Conservation (phyloP, 2,888 invertebrate species). For the Euplexia lucipara region DNA sequence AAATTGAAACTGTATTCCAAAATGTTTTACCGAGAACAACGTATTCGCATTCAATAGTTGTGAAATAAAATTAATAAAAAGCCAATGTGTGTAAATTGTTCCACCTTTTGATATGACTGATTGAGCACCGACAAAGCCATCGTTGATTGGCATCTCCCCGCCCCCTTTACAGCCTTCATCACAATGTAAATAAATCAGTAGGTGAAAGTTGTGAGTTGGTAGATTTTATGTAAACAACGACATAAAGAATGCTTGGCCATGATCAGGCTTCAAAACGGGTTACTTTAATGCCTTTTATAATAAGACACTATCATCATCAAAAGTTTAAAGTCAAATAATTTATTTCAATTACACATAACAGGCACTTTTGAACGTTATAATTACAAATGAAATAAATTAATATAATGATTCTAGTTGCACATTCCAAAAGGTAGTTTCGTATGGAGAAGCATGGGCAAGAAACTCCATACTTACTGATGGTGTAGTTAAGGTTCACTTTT, state of each 20-base stretch:
- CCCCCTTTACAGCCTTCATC: conserved; percentile 9
- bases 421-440: no score
- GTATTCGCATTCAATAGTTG: conserved; percentile 11
- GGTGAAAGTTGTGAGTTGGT: not conserved
- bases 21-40: not conserved
- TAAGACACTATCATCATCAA: no score
- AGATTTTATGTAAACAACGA: not conserved
- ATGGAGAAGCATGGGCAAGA: no score
- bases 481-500: no score
- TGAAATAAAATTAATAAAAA: conserved; percentile 27
- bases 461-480: no score
- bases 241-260: not conserved
- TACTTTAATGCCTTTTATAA: no score
- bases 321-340: no score
- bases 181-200: conserved; percentile 15
- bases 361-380: no score
- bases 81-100: conserved; percentile 28
- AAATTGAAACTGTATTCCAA: not conserved
- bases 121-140: conserved; percentile 48
- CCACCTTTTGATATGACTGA: conserved; percentile 50
- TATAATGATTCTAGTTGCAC: no score
- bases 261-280: not conserved
- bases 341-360: no score
- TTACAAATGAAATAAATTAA: no score
- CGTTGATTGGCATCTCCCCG: conserved; percentile 52